Evolutionary conservation across 2,888 invertebrate species (phyloP), one percentile per base, ranked within the genome.

Genomic region (Dicyrtoma fusca): DNA sequence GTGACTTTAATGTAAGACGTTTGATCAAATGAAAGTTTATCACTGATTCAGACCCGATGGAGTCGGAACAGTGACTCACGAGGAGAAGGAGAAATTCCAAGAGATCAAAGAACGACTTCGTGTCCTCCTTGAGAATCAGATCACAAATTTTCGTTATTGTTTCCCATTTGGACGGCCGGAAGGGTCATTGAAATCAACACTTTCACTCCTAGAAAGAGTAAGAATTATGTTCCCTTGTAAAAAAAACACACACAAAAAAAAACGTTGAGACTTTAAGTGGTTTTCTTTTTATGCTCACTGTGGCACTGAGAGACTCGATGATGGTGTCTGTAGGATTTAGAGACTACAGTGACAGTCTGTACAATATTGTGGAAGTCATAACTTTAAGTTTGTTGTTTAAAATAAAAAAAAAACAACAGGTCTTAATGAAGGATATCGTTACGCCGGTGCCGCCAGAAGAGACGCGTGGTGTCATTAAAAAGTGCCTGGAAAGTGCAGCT

Each of bases 101-200:
- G 96, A 96, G 84, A 94, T 99, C 82, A 98, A 98, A 84, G 97
- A 98, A 83, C 88, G 97, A 76, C 87, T 99, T 79, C 89, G 95
- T 82, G 89, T 93, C 81, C 87, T 98, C 78, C 87, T 99, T 80
- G 98, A 99, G 85, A 92, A 95, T 85, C 98, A 99, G 88, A 97
- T 99, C 82, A 99, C 98, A 26, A 97, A 99, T 88, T 99, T 99
- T 87, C 90, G 95, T 86, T 97, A 92, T 84, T 95, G 96, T 83
- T 99, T 99, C 86, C 99, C 99, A 75, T 99, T 99, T 84, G 99
- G 99, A 76, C 88, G 99, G 81, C 99, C 99, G 8, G 99, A 99
- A 84, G 99, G 98, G 65, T 94, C 97, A 63, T 86, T 99, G 77
- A 99, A 98, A 84, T 94, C 97, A 19, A 98, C 99, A 8, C 85